Evolutionary conservation across 2,113 vertebrate species (phyloP).

Genomic region (Hassar affinis): DNA sequence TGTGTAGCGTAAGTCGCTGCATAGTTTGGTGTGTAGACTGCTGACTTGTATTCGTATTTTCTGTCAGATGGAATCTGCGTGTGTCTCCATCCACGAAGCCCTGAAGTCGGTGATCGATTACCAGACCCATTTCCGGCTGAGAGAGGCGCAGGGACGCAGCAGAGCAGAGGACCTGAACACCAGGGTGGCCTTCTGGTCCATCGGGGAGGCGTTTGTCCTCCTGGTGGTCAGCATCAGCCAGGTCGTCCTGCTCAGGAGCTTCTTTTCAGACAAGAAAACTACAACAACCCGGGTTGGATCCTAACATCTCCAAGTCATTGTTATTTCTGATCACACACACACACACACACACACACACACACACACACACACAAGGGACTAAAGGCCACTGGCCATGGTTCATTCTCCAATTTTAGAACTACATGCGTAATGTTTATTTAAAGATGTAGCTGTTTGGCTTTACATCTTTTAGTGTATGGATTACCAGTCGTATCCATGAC

Average conservation of each 20-base stretch:
- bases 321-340: not conserved
- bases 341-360: not conserved
- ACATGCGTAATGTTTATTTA: slow-evolving; percentile 35
- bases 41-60: not conserved
- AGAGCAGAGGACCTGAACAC: slow-evolving; percentile 96
- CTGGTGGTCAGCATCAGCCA: slow-evolving; percentile 97
- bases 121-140: slow-evolving; percentile 94
- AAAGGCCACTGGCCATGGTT: slow-evolving; percentile 21
- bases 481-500: slow-evolving; percentile 23
- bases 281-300: slow-evolving; percentile 93
- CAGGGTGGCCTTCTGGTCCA: slow-evolving; percentile 95
- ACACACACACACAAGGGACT: slow-evolving; percentile 26
- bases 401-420: slow-evolving; percentile 24
- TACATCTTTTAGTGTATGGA: slow-evolving; percentile 27
- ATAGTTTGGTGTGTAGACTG: not conserved
- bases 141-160: slow-evolving; percentile 95
- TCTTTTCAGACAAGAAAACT: slow-evolving; percentile 98
- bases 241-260: slow-evolving; percentile 94
- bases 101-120: slow-evolving; percentile 96
- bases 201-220: slow-evolving; percentile 94
- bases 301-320: slow-evolving; percentile 67
- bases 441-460: slow-evolving; percentile 37
- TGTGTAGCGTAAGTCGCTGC: not conserved
- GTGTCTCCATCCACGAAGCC: slow-evolving; percentile 97
- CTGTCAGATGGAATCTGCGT: slow-evolving; percentile 94